phyloP scores from a whole-genome alignment of 2,113 vertebrate species.

The Siniperca chuatsi region DNA sequence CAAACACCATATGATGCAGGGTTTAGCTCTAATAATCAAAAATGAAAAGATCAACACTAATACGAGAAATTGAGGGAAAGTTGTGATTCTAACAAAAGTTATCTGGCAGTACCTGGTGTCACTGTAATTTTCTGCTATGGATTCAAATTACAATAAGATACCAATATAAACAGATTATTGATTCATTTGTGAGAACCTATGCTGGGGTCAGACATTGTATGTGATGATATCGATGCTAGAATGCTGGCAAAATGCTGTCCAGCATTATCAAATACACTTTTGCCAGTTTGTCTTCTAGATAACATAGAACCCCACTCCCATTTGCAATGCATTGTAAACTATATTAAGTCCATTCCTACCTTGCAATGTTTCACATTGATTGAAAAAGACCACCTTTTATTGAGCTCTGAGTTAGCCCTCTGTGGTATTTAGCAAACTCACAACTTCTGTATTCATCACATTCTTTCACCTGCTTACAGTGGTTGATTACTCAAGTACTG shows the following conservation, averaged over 20 bases:
- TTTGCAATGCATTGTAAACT: not conserved
- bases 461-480: not conserved
- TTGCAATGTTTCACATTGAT: too few relatives aligned
- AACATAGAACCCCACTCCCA: not conserved
- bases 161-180: not conserved
- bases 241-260: not conserved
- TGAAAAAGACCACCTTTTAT: not conserved
- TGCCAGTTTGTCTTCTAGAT: not conserved
- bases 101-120: not conserved
- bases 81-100: not conserved
- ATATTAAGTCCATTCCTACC: not conserved
- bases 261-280: not conserved
- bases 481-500: too few relatives aligned
- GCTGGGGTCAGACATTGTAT: not conserved
- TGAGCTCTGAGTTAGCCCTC: not conserved
- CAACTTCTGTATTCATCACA: not conserved
- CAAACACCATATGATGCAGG: not conserved
- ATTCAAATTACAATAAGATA: too few relatives aligned
- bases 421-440: not conserved
- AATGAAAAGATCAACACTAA: not conserved
- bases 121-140: not conserved
- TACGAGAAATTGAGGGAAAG: not conserved
- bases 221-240: not conserved
- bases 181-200: not conserved
- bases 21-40: not conserved